Base-by-base conservation (phyloP, 2,113 vertebrate species). In the Pelecanoides urinatrix region DNA sequence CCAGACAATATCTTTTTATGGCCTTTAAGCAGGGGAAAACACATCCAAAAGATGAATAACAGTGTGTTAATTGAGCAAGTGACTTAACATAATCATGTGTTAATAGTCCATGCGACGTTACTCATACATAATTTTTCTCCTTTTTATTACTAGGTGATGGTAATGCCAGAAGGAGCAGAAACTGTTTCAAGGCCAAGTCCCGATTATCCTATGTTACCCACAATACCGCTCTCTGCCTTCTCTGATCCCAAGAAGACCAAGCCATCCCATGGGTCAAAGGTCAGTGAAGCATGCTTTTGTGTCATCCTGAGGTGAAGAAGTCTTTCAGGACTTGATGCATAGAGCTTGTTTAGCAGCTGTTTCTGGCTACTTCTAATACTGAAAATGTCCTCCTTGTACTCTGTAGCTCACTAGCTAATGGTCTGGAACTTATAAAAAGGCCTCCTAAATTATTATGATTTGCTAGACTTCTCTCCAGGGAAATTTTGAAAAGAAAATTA, bases 241-340 rank as follows among this genome's bases (percentile, higher is more conserved):
- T 99, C 99, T 58, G 99, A 99, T 97, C 99, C 99, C 96, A 99
- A 99, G 98, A 99, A 99, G 98, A 99, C 98, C 96, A 99, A 99
- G 97, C 98, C 99, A 7, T 99, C 99, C 92, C 99, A 99, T 63
- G 98, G 99, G 88, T 99, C 99, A 97, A 99, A 99, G 99, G 99
- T 99, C 93, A 97, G 99, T 98, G 96, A 86, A 90, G 81, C 42
- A 47, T 85, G 78, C 91, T 91, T 96, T 96, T 86, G 92, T 92
- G 92, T 94, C 81, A 34, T 34, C 68, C 63, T 4, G 90, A 95
- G 93, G 94, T 82, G 65, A 94, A 74, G 30, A 58, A 66, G 74
- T 56, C 93, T 73, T 77, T 91, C 70, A 73, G 88, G 78, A 25
- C 58, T 55, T 50, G 38, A 86, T 82, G 21, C 52, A 22, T 34